Evolutionary conservation across 2,113 vertebrate species (phyloP), one percentile per base, ranked within the genome.

Genomic region (Gavialis gangeticus): DNA sequence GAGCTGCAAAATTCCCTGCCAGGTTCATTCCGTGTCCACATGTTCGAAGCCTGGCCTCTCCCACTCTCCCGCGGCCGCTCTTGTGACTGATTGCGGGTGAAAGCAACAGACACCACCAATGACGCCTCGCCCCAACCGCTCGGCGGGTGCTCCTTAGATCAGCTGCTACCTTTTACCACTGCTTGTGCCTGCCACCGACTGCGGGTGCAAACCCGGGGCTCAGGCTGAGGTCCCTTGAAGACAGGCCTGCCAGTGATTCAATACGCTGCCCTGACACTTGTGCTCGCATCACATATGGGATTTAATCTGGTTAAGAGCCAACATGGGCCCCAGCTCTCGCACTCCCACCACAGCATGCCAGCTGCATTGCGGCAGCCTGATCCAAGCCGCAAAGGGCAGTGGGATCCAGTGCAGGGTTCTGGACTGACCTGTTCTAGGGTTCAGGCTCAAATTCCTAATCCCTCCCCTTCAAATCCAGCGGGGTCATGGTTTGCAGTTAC

Each of bases 231-330:
- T 37, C 34, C 34, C 69, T 71, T 46, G 46, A 46, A 46, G 46
- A 46, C 46, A 46, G 46, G 46, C 46, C 46, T 46, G 46, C 46
- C 46, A 46, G 46, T 46, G 46, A 46, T 37, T 3, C 58, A 16
- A 1, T 13, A 15, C 56, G 0, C 0, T 0, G n/a, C 19, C 12
- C 54, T 63, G 4, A 64, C 15, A 59, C 10, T 34, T 8, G 46
- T 2, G 28, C 30, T 22, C 3, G 12, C 25, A 46, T 57, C 18
- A 6, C 14, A 4, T 2, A 17, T 57, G 3, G n/a, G 79, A 37
- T 75, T 14, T 59, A 7, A 3, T 10, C 37, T 19, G 69, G 30
- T 37, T 10, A 69, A 69, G n/a, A 69, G n/a, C 66, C 18, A 30
- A 69, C 34, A 18, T 19, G 24, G 19, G 25, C 34, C 34, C 25